phyloP scores from a whole-genome alignment of 2,113 vertebrate genomes.

The Thunnus thynnus region DNA sequence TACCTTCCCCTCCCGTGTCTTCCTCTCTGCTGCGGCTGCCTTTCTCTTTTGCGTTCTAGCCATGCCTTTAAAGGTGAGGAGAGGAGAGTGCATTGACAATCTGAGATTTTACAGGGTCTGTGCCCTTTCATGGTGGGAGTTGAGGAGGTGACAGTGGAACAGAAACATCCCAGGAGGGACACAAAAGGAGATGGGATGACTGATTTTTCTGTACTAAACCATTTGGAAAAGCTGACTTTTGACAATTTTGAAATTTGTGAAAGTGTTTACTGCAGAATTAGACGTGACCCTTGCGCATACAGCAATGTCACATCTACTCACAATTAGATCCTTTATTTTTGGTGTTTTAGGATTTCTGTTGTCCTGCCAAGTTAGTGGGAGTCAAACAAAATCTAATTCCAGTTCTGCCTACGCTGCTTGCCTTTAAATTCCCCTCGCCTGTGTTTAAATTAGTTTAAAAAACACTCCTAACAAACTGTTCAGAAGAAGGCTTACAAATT shows the following conservation, averaged over 20 bases:
- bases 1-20: neutral
- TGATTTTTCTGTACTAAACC: neutral
- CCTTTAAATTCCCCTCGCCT: conserved; percentile 1
- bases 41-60: neutral
- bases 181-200: neutral
- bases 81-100: conserved; percentile 16
- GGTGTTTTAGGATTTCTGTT: neutral
- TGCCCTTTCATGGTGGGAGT: conserved; percentile 35
- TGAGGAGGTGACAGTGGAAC: neutral
- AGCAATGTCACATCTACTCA: neutral
- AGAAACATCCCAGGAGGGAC: neutral
- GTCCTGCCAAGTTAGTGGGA: conserved; percentile 43
- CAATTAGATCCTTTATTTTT: neutral
- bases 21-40: neutral
- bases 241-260: neutral
- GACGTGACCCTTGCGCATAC: neutral
- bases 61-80: conserved; percentile 57
- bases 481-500: neutral
- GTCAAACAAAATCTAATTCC: conserved; percentile 20
- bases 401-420: neutral
- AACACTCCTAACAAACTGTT: neutral
- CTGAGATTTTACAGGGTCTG: conserved; percentile 16
- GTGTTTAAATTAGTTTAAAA: conserved; percentile 10
- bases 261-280: neutral
- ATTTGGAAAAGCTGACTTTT: neutral